Conservation (phyloP, 2,113 vertebrate species). For the Brachionichthys hirsutus region DNA sequence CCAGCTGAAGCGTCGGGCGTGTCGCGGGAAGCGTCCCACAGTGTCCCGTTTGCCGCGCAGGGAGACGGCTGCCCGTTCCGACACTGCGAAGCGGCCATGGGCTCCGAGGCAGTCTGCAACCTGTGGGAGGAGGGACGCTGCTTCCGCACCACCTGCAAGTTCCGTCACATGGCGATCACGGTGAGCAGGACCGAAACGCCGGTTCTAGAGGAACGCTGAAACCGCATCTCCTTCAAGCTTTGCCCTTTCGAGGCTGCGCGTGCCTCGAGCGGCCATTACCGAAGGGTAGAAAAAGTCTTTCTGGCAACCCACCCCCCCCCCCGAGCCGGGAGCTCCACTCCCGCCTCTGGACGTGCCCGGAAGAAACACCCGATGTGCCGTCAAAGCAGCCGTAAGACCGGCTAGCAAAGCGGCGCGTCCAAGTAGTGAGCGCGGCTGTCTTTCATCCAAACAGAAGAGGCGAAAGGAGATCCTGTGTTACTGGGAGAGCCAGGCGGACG, state of each 20-base stretch:
- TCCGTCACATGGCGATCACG: slow-evolving; percentile 95
- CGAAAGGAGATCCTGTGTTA: slow-evolving; percentile 92
- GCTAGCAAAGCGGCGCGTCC: too few relatives aligned
- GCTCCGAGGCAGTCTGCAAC: slow-evolving; percentile 88
- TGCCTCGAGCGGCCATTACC: slow-evolving; percentile 25
- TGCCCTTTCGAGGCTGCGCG: slow-evolving; percentile 19
- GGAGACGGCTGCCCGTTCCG: slow-evolving; percentile 92
- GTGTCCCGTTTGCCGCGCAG: slow-evolving; percentile 69
- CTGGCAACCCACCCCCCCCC: neutral
- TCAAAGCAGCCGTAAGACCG: neutral
- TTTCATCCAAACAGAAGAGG: slow-evolving; percentile 83
- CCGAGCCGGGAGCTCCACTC: slow-evolving; percentile 4
- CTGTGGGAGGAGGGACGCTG: slow-evolving; percentile 94
- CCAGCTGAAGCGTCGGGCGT: too few relatives aligned
- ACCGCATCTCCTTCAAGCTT: slow-evolving; percentile 15
- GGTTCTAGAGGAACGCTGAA: neutral
- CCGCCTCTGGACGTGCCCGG: slow-evolving; percentile 3
- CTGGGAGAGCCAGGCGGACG: slow-evolving; percentile 92
- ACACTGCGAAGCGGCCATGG: slow-evolving; percentile 93
- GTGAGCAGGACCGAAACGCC: slow-evolving; percentile 72
- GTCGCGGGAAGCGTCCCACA: too few relatives aligned
- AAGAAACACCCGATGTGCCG: slow-evolving; percentile 3
- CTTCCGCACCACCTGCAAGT: slow-evolving; percentile 89
- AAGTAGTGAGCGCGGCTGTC: neutral
- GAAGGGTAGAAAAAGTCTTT: slow-evolving; percentile 8